These are phyloP conservation scores for Enteromius unitaeniatus DNA, from an alignment of 2,797 vertebrate species.

Conservation along the genomic window DNA sequence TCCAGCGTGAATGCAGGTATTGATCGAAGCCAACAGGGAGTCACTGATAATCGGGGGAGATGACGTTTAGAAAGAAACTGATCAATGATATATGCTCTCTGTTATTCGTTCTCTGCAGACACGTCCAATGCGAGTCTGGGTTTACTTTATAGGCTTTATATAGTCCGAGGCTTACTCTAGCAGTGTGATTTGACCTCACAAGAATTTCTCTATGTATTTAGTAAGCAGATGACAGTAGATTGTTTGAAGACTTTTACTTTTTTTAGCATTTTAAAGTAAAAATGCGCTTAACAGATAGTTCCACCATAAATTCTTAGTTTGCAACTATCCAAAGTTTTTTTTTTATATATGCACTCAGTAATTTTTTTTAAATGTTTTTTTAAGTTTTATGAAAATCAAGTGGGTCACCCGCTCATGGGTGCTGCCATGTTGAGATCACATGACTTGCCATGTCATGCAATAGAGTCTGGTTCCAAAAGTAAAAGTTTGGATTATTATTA, in stretches of 20 bases:
- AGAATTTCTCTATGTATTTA: conserved; percentile 20
- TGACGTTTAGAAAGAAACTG: conserved; percentile 71
- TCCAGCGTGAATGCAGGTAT: conserved; percentile 67
- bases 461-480: neutral
- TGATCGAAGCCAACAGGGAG: conserved; percentile 57
- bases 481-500: neutral
- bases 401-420: conserved; percentile 15
- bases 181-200: conserved; percentile 28
- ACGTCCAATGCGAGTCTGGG: conserved; percentile 43
- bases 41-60: conserved; percentile 65
- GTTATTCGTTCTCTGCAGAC: conserved; percentile 68
- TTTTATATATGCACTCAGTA: neutral
- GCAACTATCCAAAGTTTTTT: neutral
- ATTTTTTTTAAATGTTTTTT: neutral
- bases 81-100: conserved; percentile 75
- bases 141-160: conserved; percentile 56
- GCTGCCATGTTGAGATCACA: conserved; percentile 33
- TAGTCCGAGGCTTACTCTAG: conserved; percentile 33
- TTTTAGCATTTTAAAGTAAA: conserved; percentile 14
- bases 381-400: neutral
- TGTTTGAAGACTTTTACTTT: conserved; percentile 38
- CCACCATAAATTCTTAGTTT: neutral
- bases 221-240: conserved; percentile 25
- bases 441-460: conserved; percentile 12
- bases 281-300: neutral